A percentile compares a stretch with the other conserved stretches of the same genome.
These are phyloP conservation scores for Montipora sp. DNA, from an alignment of 64 coral and sea anemone species.

Conservation along the genomic window DNA sequence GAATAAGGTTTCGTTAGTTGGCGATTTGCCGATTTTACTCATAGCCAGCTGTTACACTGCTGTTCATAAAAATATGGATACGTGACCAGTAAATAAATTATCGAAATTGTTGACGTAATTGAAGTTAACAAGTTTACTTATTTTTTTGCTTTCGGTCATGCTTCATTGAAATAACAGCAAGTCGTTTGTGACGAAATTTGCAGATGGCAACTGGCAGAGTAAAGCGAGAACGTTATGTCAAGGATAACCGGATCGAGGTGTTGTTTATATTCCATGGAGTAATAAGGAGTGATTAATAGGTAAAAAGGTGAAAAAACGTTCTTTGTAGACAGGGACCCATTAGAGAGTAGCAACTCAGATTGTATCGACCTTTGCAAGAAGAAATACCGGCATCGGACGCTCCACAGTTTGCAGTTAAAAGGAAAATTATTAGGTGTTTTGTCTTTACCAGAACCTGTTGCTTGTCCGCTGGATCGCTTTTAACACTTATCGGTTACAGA, in stretches of 20 bases:
- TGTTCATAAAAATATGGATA: not conserved
- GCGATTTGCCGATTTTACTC: not conserved
- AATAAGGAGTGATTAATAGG: too few species aligned
- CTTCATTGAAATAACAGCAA: not conserved
- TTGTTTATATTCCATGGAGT: too few species aligned
- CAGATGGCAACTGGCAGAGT: too few species aligned
- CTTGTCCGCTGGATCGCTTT: not conserved
- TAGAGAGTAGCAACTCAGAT: not conserved
- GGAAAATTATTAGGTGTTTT: not conserved
- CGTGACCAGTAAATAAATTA: not conserved
- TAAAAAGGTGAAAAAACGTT: too few species aligned
- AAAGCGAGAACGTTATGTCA: too few species aligned
- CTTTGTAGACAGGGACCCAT: not conserved
- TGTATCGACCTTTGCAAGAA: too few species aligned
- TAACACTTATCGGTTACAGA: not conserved
- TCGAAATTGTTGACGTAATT: not conserved
- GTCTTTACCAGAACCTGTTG: too few species aligned
- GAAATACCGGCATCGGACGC: too few species aligned
- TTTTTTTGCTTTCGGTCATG: not conserved
- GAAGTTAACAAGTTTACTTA: not conserved
- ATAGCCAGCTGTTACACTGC: not conserved
- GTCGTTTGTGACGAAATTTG: not conserved
- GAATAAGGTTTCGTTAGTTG: not conserved
- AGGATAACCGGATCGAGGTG: too few species aligned
- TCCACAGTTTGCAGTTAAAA: not conserved